Evolutionary conservation across 64 coral and sea anemone species (phyloP).

Genomic region (Pocillopora verrucosa): DNA sequence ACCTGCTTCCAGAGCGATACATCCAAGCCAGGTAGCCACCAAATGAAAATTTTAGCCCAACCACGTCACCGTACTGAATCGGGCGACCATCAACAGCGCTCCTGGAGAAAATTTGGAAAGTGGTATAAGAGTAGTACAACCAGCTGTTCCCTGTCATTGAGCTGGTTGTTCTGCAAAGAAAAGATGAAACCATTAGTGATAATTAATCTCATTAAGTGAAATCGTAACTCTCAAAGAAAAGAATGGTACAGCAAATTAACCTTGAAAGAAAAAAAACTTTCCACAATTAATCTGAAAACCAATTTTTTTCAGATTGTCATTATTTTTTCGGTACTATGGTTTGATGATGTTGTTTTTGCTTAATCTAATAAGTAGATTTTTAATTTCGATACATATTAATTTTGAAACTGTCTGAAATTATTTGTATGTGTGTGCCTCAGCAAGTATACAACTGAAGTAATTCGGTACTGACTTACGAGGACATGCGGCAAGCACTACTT

Average conservation of each 20-base stretch:
- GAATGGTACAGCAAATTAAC: not conserved
- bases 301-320: too few species aligned
- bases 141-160: not conserved
- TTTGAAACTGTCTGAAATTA: too few species aligned
- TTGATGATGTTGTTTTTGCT: too few species aligned
- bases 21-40: not conserved
- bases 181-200: not conserved
- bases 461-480: not conserved
- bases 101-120: slow-evolving; percentile 21
- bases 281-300: too few species aligned
- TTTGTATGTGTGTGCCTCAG: not conserved
- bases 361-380: too few species aligned
- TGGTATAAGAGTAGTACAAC: not conserved
- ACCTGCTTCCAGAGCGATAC: not conserved
- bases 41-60: slow-evolving; percentile 3
- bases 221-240: not conserved
- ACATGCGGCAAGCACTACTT: not conserved
- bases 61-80: slow-evolving; percentile 4
- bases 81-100: not conserved
- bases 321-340: too few species aligned
- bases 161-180: not conserved
- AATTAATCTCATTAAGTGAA: not conserved
- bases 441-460: not conserved
- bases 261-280: too few species aligned
- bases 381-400: too few species aligned